These are phyloP conservation scores for Gobiocypris rarus DNA, from an alignment of 2,113 vertebrate species.

Conservation along the genomic window DNA sequence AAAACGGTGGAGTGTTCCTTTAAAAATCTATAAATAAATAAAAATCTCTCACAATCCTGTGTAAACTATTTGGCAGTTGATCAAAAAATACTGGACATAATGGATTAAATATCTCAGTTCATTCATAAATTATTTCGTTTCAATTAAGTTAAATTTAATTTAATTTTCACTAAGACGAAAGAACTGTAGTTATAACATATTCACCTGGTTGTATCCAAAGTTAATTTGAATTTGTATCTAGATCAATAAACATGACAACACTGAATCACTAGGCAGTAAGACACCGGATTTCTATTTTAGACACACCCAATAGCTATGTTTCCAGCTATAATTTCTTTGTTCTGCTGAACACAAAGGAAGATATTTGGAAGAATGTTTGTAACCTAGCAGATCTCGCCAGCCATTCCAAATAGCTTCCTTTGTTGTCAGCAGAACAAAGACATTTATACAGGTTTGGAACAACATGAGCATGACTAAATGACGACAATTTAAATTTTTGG, in stretches of 20 bases:
- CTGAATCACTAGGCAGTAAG: background rate
- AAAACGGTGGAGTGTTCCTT: no score
- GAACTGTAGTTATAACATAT: background rate
- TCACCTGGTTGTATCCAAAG: background rate
- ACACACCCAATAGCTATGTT: background rate
- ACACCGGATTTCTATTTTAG: background rate
- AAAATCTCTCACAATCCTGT: background rate
- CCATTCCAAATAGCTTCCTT: no score
- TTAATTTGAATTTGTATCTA: background rate
- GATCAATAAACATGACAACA: background rate
- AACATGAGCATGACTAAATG: no score
- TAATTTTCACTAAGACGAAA: background rate
- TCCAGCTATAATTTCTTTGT: no score
- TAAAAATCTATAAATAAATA: background rate
- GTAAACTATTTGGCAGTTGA: background rate
- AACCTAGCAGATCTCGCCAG: no score
- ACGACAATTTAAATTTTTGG: no score
- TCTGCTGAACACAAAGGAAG: no score
- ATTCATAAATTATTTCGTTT: background rate
- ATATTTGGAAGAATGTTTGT: no score
- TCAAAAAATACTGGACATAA: background rate
- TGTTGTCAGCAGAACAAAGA: no score
- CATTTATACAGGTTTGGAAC: no score
- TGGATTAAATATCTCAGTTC: background rate
- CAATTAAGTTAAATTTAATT: background rate